phyloP scores from a whole-genome alignment of 2,888 invertebrate species.

The Seladonia tumulorum region DNA sequence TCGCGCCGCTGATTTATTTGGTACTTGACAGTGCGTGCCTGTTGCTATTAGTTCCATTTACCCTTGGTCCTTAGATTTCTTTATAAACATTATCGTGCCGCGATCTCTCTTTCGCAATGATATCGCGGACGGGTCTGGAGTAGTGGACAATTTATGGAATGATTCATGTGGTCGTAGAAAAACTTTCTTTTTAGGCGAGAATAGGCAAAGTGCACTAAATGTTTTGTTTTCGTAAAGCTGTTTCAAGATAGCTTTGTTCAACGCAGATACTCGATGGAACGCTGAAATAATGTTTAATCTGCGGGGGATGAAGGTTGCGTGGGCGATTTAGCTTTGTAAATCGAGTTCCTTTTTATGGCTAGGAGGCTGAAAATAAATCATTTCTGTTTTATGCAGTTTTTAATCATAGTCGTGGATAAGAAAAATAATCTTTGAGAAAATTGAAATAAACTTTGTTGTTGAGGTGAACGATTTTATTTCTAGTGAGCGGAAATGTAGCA shows the following conservation, averaged over 20 bases:
- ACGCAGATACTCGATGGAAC: no score
- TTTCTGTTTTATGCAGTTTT: neutral
- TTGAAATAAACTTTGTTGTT: neutral
- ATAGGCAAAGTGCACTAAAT: neutral
- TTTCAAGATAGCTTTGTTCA: neutral
- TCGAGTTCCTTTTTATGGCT: no score
- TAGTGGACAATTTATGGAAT: neutral
- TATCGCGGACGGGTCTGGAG: no score
- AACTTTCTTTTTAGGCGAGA: neutral
- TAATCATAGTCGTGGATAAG: neutral
- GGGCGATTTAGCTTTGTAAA: no score
- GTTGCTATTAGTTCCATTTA: conserved; percentile 26
- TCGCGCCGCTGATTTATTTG: conserved; percentile 39
- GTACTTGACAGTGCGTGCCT: conserved; percentile 25
- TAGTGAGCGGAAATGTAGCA: neutral
- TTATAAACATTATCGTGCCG: neutral
- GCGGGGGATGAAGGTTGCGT: no score
- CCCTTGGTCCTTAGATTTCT: neutral
- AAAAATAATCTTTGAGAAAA: no score
- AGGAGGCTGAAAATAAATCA: neutral
- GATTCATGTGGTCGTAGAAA: neutral
- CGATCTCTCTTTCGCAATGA: neutral
- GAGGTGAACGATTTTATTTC: no score
- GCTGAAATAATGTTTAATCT: no score
- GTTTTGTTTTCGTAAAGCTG: neutral